Conservation (phyloP, 2,113 vertebrate species). For the Lepus europaeus region DNA sequence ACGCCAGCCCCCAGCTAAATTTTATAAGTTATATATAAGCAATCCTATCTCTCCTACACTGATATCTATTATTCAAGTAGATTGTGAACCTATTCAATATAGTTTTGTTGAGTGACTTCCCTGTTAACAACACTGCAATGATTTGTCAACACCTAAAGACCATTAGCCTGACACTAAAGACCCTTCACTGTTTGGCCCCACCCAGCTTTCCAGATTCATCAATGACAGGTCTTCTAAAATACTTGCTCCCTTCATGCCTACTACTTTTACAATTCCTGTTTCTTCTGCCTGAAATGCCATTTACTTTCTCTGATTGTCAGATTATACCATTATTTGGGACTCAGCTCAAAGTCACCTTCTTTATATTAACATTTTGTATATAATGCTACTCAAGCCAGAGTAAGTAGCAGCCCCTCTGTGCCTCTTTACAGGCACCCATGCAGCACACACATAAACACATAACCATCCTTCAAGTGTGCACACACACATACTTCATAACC, state of each 20-base stretch:
- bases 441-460: neutral
- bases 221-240: neutral
- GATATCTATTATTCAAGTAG: neutral
- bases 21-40: conserved; percentile 1
- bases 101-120: neutral
- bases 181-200: neutral
- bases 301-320: conserved; percentile 21
- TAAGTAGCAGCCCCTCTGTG: neutral
- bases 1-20: neutral
- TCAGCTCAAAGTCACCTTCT: too few species aligned
- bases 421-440: neutral
- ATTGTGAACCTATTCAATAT: neutral
- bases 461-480: neutral
- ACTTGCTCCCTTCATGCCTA: neutral
- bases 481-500: neutral
- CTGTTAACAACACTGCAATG: neutral
- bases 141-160: neutral
- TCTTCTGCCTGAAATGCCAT: neutral
- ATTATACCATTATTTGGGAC: neutral
- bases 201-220: neutral
- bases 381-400: neutral
- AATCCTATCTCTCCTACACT: neutral
- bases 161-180: neutral
- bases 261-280: neutral
- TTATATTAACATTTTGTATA: conserved; percentile 6